phyloP scores from a whole-genome alignment of 2,113 vertebrate species.

The Phycodurus eques region DNA sequence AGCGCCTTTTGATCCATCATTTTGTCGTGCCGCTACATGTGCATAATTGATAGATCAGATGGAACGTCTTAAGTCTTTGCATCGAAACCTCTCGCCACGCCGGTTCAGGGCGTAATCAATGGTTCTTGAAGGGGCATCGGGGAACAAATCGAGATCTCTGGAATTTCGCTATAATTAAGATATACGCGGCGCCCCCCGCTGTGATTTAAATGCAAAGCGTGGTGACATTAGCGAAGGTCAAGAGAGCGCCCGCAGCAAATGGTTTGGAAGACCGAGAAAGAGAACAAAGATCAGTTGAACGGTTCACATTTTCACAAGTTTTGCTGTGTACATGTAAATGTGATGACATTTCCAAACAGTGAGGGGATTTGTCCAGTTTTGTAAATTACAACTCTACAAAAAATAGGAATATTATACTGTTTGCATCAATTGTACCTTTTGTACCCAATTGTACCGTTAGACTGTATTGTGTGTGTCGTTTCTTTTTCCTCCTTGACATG shows the following conservation, averaged over 20 bases:
- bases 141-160: not conserved
- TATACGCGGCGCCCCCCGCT: not conserved
- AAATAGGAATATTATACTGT: too few relatives aligned
- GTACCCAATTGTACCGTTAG: too few relatives aligned
- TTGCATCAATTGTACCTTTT: too few relatives aligned
- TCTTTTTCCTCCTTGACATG: too few relatives aligned
- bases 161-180: slow-evolving; percentile 22
- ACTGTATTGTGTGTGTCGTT: too few relatives aligned
- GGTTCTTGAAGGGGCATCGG: slow-evolving; percentile 1
- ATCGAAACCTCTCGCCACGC: too few relatives aligned
- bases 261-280: not conserved
- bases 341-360: too few relatives aligned
- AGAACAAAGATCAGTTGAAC: slow-evolving; percentile 28
- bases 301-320: too few relatives aligned
- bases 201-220: slow-evolving; percentile 42
- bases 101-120: slow-evolving; percentile 15
- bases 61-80: not conserved
- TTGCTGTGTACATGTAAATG: too few relatives aligned
- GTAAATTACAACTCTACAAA: too few relatives aligned
- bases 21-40: slow-evolving; percentile 41
- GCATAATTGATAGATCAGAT: not conserved
- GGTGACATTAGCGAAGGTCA: slow-evolving; percentile 55
- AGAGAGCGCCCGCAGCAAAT: slow-evolving; percentile 27
- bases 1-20: slow-evolving; percentile 56
- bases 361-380: too few relatives aligned